Evolutionary conservation across 2,888 invertebrate genomes (phyloP), one percentile per base, ranked within the genome.

Genomic region (Machimus atricapillus): DNA sequence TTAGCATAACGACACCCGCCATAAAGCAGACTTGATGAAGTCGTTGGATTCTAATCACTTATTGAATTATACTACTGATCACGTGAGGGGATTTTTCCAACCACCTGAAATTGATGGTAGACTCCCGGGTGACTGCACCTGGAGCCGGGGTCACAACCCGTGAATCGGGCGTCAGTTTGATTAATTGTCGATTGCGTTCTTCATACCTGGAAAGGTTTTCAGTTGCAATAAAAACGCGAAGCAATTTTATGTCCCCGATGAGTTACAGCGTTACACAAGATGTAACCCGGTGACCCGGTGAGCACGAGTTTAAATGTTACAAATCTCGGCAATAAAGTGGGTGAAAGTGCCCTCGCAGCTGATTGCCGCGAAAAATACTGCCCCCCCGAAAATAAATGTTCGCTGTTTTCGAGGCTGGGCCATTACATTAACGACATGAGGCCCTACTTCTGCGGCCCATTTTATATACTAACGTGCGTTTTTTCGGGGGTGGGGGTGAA

Each of bases 291-390:
- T 66, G 66, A 66, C 66, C 66, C 66, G 23, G 66, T 66, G 23
- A 12, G 66, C 34, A 27, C 16, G 6, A 37, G 34, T 76, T 76
- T 76, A 78, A 40, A 78, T 40, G 40, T 34, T 56, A 31, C 46
- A 81, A 56, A 81, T 56, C 56, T 81, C 31, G 14, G 58, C 82
- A 66, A 82, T 82, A 82, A 82, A 82, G 58, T 82, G 34, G 23
- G 58, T 31, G 37, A 82, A 66, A n/a, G 76, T 82, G 34, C 66
- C 19, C 52, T 19, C 7, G 37, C 12, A 58, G n/a, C 40, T 66
- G 8, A 66, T 82, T 82, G 16, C 37, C 56, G 23, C 52, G 81
- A 81, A 16, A 37, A 82, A 82, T 58, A 82, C 66, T 58, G 16
- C 23, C 31, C 23, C 37, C 12, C 34, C 37, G 52, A 19, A 58